phyloP scores from a whole-genome alignment of 2,113 vertebrate species.

The Rhinolophus ferrumequinum region DNA sequence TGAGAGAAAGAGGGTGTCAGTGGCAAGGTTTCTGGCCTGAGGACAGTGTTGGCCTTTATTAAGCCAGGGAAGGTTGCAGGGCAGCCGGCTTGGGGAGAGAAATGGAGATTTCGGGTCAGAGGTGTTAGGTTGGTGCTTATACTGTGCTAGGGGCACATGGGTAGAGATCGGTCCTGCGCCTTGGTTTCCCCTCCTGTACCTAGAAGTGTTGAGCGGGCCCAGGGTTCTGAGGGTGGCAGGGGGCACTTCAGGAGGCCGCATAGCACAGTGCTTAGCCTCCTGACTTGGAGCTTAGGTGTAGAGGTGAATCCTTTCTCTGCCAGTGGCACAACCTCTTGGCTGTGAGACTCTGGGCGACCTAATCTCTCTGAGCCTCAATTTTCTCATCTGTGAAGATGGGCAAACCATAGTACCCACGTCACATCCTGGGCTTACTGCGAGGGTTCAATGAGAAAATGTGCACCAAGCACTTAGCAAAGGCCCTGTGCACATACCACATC shows the following conservation, averaged over 20 bases:
- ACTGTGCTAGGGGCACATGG: background rate
- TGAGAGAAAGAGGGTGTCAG: background rate
- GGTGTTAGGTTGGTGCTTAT: background rate
- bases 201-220: background rate
- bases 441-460: background rate
- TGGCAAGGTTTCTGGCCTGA: background rate
- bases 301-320: background rate
- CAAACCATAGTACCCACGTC: background rate
- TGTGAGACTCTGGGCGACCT: background rate
- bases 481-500: fast-evolving
- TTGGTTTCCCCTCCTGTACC: background rate
- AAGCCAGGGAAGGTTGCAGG: background rate
- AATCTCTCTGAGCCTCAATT: background rate
- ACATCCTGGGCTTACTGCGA: background rate
- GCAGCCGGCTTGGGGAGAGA: background rate
- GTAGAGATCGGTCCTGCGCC: background rate
- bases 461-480: background rate
- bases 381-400: background rate
- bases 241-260: background rate
- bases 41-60: background rate
- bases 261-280: background rate
- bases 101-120: background rate
- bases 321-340: background rate
- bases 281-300: background rate
- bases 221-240: background rate